Evolutionary conservation across 2,888 invertebrate species (phyloP).

Genomic region (Sceliomorpha sp.): DNA sequence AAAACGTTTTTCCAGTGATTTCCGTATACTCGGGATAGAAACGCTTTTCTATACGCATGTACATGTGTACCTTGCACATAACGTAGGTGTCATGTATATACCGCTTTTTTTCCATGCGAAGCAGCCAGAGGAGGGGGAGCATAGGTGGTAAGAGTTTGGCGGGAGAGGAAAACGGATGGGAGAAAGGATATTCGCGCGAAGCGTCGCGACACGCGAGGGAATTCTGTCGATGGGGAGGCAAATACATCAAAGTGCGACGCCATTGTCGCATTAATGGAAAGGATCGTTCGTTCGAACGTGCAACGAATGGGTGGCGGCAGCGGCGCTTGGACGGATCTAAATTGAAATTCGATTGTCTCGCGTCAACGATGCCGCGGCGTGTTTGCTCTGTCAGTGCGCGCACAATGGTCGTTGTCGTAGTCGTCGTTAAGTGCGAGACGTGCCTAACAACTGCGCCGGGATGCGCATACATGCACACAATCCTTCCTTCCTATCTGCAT

Average conservation of each 20-base stretch:
- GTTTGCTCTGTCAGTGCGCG: conserved; percentile 60
- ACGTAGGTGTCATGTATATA: too few relatives aligned
- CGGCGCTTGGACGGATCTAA: conserved; percentile 72
- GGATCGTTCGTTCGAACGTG: conserved; percentile 76
- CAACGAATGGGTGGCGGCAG: conserved; percentile 63
- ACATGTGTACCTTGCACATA: too few relatives aligned
- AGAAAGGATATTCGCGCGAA: conserved; percentile 57
- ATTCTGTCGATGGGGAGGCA: conserved; percentile 59
- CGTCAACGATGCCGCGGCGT: conserved; percentile 59
- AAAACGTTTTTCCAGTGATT: too few relatives aligned
- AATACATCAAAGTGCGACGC: conserved; percentile 70
- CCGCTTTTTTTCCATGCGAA: background rate
- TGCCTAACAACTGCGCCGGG: conserved; percentile 46
- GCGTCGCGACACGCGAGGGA: conserved; percentile 52
- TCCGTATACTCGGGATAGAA: too few relatives aligned
- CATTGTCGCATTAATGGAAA: conserved; percentile 78
- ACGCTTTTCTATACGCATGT: too few relatives aligned
- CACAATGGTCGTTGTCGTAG: conserved; percentile 47
- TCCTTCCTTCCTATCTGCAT: conserved; percentile 40
- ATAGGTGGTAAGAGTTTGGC: background rate
- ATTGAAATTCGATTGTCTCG: conserved; percentile 78
- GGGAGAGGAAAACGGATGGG: conserved; percentile 54
- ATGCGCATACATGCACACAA: conserved; percentile 29
- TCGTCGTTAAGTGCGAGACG: conserved; percentile 55
- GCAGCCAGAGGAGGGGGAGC: conserved; percentile 18